Base-by-base conservation (phyloP, 2,797 vertebrate genomes). In the Sebastes cheni region DNA sequence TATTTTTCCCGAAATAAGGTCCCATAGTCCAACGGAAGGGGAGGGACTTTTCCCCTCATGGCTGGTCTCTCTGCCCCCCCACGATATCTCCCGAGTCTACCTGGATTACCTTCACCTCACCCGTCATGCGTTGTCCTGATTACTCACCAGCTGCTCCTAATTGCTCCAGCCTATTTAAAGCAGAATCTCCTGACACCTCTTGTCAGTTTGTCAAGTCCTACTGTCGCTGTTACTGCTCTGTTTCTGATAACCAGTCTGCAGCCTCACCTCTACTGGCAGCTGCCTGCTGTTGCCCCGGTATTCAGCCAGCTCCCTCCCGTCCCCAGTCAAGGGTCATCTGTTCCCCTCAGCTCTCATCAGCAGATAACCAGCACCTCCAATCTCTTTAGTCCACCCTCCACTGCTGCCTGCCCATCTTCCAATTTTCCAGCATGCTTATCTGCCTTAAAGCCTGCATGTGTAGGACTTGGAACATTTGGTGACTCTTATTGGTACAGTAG, bases 101-200 rank as follows among this genome's bases (percentile, higher is more conserved):
- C 62, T 74, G 56, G 36, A 66, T 83, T 42, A 52, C 10, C 6
- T 39, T 32, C 29, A 60, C 61, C 34, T 71, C 68, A 70, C 59
- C 75, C 75, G n/a, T 23, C 65, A 69, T 66, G 39, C 22, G 10
- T 81, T 58, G 83, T 70, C 69, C 78, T 70, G 72, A 79, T 79
- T 72, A 69, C 76, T 77, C 72, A 71, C 54, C 83, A 77, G 76
- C 68, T 86, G 68, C 80, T 87, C 69, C 55, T 68, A 73, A 87
- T 77, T 84, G 59, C 58, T 77, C 20, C 0, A 2, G n/a, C 61
- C 68, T 67, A 75, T 82, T 83, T 77, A 72, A 54, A 29, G 29
- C 58, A 42, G 60, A 61, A 32, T 79, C 75, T 75, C 76, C 8
- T 22, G 34, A 42, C 36, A 25, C 56, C 72, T 50, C 56, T 71